Evolutionary conservation across 2,113 vertebrate genomes (phyloP).

Genomic region (Indicator indicator): DNA sequence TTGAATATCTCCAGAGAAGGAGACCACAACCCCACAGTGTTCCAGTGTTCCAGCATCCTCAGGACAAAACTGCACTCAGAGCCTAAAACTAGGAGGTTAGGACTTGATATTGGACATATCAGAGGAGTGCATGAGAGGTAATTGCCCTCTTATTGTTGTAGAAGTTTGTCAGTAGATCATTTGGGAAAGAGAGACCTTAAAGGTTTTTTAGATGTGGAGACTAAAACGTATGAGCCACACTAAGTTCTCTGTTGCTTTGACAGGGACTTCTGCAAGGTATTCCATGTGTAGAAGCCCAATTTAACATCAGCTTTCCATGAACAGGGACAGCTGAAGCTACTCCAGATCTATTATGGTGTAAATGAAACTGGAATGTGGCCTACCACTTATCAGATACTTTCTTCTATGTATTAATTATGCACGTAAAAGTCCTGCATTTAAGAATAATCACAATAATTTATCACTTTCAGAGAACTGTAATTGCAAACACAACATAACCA

Average conservation of each 20-base stretch:
- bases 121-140: background rate
- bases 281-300: constrained; percentile 6
- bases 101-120: background rate
- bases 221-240: background rate
- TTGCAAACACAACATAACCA: constrained; percentile 60
- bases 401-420: constrained; percentile 61
- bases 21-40: too few relatives aligned
- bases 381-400: constrained; percentile 40
- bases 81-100: background rate
- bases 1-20: too few relatives aligned
- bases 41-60: background rate
- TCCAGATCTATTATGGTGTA: constrained; percentile 48
- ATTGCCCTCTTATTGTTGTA: background rate
- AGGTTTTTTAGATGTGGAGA: background rate
- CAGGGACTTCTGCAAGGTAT: constrained; percentile 12
- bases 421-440: constrained; percentile 51
- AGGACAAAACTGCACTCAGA: background rate
- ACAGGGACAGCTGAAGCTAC: constrained; percentile 38
- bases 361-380: constrained; percentile 49
- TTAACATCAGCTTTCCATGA: constrained; percentile 11
- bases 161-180: background rate
- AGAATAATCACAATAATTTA: constrained; percentile 66
- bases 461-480: constrained; percentile 62
- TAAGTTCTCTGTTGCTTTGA: background rate
- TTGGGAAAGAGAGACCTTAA: background rate